phyloP scores from a whole-genome alignment of 2,888 invertebrate species.

The Ophraella communa region DNA sequence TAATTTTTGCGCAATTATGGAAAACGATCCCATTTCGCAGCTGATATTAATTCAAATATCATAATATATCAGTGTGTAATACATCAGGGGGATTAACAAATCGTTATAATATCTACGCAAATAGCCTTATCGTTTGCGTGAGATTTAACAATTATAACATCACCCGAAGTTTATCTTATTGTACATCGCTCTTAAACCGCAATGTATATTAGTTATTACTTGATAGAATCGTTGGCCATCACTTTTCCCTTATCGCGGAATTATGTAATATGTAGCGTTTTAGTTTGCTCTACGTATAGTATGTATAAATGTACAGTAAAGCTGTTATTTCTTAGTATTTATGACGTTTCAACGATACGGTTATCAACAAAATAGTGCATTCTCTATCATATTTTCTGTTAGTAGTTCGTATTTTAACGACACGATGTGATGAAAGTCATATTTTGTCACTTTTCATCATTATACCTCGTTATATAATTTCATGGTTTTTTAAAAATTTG shows the following conservation, averaged over 20 bases:
- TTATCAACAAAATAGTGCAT: conserved; percentile 43
- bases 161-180: conserved; percentile 49
- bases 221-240: conserved; percentile 54
- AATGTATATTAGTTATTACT: conserved; percentile 55
- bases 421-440: conserved; percentile 17
- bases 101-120: conserved; percentile 37
- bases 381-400: conserved; percentile 41
- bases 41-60: conserved; percentile 31
- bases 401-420: conserved; percentile 34
- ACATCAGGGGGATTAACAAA: conserved; percentile 37
- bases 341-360: conserved; percentile 44
- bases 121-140: conserved; percentile 51
- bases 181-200: conserved; percentile 53
- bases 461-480: too few relatives aligned
- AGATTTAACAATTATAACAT: conserved; percentile 54
- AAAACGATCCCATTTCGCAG: not conserved
- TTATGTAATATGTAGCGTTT: conserved; percentile 32
- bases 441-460: conserved; percentile 22
- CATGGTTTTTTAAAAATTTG: too few relatives aligned
- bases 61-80: conserved; percentile 36
- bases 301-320: conserved; percentile 24
- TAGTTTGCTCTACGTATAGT: conserved; percentile 5
- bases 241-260: conserved; percentile 48
- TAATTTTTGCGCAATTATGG: conserved; percentile 1
- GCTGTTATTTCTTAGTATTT: conserved; percentile 35